These are phyloP conservation scores for Tamandua tetradactyla DNA, from an alignment of 2,797 vertebrate genomes.

Conservation along the genomic window DNA sequence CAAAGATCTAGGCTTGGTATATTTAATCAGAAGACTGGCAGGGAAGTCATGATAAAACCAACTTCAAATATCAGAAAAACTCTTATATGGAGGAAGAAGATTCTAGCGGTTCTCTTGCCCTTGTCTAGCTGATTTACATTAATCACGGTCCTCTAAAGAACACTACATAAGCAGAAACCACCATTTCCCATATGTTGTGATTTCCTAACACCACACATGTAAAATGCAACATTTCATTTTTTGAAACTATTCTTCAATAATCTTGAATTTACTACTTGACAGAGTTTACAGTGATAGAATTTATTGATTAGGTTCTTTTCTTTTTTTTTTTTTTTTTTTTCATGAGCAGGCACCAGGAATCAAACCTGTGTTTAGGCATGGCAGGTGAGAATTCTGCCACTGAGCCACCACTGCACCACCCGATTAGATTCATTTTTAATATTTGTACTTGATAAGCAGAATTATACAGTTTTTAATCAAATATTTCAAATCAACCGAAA, in stretches of 20 bases:
- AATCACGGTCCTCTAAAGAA: neutral
- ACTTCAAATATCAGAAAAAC: neutral
- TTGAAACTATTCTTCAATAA: neutral
- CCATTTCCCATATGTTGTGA: neutral
- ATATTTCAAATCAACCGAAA: constrained; percentile 52
- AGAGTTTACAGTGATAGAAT: neutral
- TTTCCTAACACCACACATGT: neutral
- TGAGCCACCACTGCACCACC: too few species aligned
- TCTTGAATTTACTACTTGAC: neutral
- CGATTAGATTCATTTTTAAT: constrained; percentile 18
- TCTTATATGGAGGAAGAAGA: neutral
- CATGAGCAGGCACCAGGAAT: too few species aligned
- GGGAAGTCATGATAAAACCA: neutral
- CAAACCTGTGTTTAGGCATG: too few species aligned
- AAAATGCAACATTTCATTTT: neutral
- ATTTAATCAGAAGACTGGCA: neutral
- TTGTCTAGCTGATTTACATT: neutral
- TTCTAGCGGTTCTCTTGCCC: neutral
- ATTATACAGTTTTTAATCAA: neutral
- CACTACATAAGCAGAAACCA: neutral
- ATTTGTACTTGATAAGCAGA: neutral
- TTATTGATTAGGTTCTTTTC: too few species aligned
- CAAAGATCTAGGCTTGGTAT: neutral
- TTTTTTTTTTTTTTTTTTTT: too few species aligned
- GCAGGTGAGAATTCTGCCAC: too few species aligned